Evolutionary conservation across 1,140 invertebrate genomes (phyloP).

Genomic region (Rhopalosiphum maidis): DNA sequence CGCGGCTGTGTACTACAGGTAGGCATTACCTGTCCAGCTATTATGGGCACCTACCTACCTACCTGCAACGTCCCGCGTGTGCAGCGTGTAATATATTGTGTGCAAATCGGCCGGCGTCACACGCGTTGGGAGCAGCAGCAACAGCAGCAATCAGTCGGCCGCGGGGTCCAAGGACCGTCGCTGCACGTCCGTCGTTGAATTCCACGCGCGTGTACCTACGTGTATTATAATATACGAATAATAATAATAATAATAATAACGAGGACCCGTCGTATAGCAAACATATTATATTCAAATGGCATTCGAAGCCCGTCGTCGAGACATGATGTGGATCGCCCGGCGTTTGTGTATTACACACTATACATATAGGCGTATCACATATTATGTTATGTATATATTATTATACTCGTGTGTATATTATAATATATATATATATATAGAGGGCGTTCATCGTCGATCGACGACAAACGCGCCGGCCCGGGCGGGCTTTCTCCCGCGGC

Average conservation of each 20-base stretch:
- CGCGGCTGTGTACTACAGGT: not conserved
- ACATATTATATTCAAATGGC: constrained; percentile 32
- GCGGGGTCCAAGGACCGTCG: not conserved
- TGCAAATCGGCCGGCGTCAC: constrained; percentile 21
- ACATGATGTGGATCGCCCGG: constrained; percentile 19
- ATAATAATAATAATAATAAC: not conserved
- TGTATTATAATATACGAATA: not conserved
- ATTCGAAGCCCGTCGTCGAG: not conserved
- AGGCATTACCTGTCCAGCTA: not conserved
- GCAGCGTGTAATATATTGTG: constrained; percentile 1
- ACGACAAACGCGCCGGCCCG: constrained; percentile 15
- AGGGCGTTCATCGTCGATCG: not conserved
- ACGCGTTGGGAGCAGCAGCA: not conserved
- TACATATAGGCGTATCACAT: not conserved
- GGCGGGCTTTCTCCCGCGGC: not conserved
- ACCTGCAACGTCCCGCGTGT: not conserved
- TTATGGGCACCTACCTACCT: too few relatives aligned
- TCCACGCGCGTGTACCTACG: not conserved
- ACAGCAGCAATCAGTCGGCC: constrained; percentile 1
- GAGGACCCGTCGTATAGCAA: not conserved
- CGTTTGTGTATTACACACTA: not conserved
- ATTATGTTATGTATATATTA: not conserved
- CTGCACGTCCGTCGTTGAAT: not conserved
- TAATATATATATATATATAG: not conserved
- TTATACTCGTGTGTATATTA: not conserved